Evolutionary conservation across 1,140 invertebrate species (phyloP), one percentile per base, ranked within the genome.

Genomic region (Brachystomella parvula): DNA sequence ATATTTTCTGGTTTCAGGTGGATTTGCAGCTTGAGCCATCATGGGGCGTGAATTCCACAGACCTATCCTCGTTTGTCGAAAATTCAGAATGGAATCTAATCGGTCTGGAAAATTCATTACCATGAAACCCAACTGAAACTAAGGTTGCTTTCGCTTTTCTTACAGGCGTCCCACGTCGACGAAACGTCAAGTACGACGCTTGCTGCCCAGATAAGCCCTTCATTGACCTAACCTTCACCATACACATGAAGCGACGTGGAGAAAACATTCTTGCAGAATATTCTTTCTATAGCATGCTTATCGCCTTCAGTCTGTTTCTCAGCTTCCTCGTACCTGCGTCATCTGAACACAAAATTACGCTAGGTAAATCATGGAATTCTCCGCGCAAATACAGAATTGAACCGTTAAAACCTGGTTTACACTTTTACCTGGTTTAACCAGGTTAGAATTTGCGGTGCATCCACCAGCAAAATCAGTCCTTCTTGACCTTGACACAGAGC

Each of bases 21-120:
- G 93, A 98, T 81, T 85, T 98, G 70, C 87, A 93, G 78, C 82
- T 95, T 74, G 89, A 93, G 82, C 87, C 88, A 75, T 89, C n/a
- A n/a, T n/a, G 91, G 77, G 80, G 81, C 69, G 92, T 2, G 17
- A 24, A 92, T 70, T 94, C 92, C 74, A n/a, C n/a, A n/a, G 94
- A 97, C 81, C 87, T 94, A 73, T 89, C 88, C 79, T 91, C 89
- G 83, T 97, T 96, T 82, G 92, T 96, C 74, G 88, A 91, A 70
- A 98, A 98, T 81, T 94, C 94, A 77, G 95, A 98, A 85, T 98
- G 96, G 96, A 91, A 94, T 81, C 84, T 98, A 71, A 87, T 96
- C 81, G 94, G 94, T 97, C n/a, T n/a, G n/a, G n/a, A n/a, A n/a
- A n/a, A n/a, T n/a, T n/a, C n/a, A n/a, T n/a, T n/a, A n/a, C n/a